Evolutionary conservation across 2,797 vertebrate species (phyloP).

Genomic region (Lerista edwardsae): DNA sequence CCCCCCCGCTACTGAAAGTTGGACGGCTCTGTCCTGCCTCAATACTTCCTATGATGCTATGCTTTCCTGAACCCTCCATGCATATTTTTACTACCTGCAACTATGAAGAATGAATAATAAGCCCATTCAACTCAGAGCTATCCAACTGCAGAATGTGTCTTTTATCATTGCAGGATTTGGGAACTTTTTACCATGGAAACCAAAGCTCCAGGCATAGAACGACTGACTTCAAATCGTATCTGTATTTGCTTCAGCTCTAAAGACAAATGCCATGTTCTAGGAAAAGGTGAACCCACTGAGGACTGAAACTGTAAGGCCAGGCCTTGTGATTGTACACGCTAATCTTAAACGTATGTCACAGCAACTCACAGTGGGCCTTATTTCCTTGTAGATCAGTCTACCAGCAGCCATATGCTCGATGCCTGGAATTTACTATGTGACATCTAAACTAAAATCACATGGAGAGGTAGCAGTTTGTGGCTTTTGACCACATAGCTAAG

Average conservation of each 20-base stretch:
- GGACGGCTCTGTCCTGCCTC: no score
- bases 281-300: not conserved
- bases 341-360: not conserved
- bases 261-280: not conserved
- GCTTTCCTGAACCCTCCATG: not conserved
- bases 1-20: no score
- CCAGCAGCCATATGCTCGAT: not conserved
- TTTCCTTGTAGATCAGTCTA: not conserved
- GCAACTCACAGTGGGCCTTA: not conserved
- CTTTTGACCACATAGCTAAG: not conserved
- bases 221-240: not conserved
- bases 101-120: not conserved
- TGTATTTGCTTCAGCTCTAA: not conserved
- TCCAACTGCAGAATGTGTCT: not conserved
- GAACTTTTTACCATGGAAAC: not conserved
- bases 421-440: not conserved
- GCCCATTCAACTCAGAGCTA: not conserved
- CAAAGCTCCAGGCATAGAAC: not conserved
- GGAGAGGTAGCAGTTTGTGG: not conserved
- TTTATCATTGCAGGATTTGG: not conserved
- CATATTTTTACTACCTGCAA: not conserved
- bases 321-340: not conserved
- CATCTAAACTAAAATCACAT: no score
- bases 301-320: conserved; percentile 2
- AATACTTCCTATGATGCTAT: no score